Evolutionary conservation across 30 jellyfish, hydroid and myxozoan species (phyloP).

Genomic region (Aurelia aurita): DNA sequence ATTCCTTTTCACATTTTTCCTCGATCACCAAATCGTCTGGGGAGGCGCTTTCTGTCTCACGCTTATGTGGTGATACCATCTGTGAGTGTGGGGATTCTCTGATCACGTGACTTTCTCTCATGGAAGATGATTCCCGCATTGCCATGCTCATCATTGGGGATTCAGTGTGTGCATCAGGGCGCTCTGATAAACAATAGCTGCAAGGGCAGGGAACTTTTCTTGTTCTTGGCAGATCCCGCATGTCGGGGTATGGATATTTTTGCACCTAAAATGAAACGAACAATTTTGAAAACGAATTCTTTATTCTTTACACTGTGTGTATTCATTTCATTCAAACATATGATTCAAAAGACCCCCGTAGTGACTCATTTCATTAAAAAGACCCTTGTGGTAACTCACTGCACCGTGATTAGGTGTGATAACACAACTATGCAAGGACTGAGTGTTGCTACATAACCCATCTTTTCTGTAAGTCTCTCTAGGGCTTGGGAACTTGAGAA

Average conservation of each 20-base stretch:
- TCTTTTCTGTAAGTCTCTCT: too few relatives aligned
- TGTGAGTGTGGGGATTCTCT: constrained; percentile 32
- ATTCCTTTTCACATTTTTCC: constrained; percentile 68
- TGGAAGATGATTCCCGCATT: constrained; percentile 46
- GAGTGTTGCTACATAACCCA: too few relatives aligned
- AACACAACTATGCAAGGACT: too few relatives aligned
- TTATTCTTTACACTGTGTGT: too few relatives aligned
- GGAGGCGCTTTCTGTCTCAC: constrained; percentile 45
- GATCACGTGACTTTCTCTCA: constrained; percentile 18
- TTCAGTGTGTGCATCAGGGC: constrained; percentile 31
- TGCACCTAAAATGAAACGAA: constrained; percentile 19
- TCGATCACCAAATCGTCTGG: constrained; percentile 56
- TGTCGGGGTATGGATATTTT: constrained; percentile 61
- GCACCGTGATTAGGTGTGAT: too few relatives aligned
- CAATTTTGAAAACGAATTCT: background rate
- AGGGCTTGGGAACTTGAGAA: too few relatives aligned
- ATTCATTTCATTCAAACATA: too few relatives aligned
- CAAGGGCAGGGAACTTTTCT: constrained; percentile 72
- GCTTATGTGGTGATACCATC: constrained; percentile 44
- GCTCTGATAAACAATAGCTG: constrained; percentile 62
- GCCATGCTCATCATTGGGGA: constrained; percentile 38
- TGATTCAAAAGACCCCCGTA: too few relatives aligned
- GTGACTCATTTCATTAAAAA: too few relatives aligned
- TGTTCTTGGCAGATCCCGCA: constrained; percentile 46
- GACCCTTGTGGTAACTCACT: too few relatives aligned